Percentiles rank a stretch among this genome's conserved stretches.
Conservation (phyloP, 2,797 vertebrate genomes). For the Characodon lateralis region DNA sequence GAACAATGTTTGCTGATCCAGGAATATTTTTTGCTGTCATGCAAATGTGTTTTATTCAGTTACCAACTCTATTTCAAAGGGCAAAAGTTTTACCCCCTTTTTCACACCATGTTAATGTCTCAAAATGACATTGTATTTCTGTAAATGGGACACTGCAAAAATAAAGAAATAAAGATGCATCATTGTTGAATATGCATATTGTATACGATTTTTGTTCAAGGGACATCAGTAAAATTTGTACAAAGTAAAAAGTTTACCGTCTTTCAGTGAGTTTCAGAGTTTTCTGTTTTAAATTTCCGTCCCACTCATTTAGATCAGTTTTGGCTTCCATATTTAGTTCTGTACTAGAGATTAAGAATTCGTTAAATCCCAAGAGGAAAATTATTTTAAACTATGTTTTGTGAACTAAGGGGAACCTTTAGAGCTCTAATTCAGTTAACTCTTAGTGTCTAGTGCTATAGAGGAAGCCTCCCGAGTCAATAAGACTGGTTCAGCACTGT, state of each 20-base stretch:
- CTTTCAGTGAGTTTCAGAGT: constrained; percentile 76
- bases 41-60: constrained; percentile 69
- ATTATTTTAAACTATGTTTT: too few relatives aligned
- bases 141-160: constrained; percentile 78
- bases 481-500: too few relatives aligned
- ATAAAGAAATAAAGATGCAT: constrained; percentile 77
- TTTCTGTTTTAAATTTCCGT: constrained; percentile 85
- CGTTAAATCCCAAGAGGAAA: too few relatives aligned
- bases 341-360: constrained; percentile 21
- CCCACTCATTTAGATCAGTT: constrained; percentile 88
- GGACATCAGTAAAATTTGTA: constrained; percentile 80
- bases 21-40: constrained; percentile 40
- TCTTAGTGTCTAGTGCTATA: too few relatives aligned
- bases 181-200: constrained; percentile 74
- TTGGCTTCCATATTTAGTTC: constrained; percentile 53
- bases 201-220: constrained; percentile 59
- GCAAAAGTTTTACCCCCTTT: constrained; percentile 56
- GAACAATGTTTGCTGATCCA: constrained; percentile 82
- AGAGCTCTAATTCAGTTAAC: too few relatives aligned
- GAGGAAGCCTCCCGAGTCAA: too few relatives aligned
- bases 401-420: too few relatives aligned
- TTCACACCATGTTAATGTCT: constrained; percentile 68
- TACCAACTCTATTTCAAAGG: constrained; percentile 71
- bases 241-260: constrained; percentile 75
- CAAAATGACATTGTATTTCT: constrained; percentile 72